phyloP scores from a whole-genome alignment of 2,888 invertebrate species.

The Tetrapedia diversipes region DNA sequence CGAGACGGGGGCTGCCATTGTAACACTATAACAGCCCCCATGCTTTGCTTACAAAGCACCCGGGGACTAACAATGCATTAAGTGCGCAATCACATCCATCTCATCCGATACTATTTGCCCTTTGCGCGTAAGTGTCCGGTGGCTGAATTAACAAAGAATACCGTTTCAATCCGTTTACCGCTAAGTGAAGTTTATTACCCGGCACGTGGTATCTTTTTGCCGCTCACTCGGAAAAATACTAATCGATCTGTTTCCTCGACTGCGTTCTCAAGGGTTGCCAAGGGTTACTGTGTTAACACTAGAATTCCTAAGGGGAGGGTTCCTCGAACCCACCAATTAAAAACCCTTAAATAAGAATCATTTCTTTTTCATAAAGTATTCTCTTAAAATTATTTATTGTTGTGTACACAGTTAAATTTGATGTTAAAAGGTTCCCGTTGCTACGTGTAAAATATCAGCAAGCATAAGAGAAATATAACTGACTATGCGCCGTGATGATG shows the following conservation, averaged over 20 bases:
- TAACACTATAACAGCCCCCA: conserved; percentile 80
- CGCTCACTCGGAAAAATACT: conserved; percentile 5
- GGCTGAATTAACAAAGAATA: conserved; percentile 77
- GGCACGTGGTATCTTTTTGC: conserved; percentile 41
- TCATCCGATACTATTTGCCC: conserved; percentile 83
- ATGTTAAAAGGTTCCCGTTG: no score
- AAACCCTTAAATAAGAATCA: no score
- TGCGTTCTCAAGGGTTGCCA: background rate
- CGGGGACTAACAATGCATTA: conserved; percentile 81
- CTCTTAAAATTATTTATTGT: no score
- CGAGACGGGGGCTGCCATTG: conserved; percentile 73
- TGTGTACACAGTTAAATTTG: no score
- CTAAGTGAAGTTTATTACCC: conserved; percentile 49
- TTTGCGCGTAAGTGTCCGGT: conserved; percentile 79
- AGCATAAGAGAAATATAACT: no score
- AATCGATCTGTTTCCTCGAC: conserved; percentile 37
- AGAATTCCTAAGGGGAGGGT: no score
- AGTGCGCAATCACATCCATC: conserved; percentile 83
- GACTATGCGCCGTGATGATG: no score
- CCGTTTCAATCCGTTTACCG: conserved; percentile 57
- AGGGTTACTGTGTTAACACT: background rate
- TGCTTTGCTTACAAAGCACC: conserved; percentile 81
- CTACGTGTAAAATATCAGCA: no score
- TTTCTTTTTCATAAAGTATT: no score
- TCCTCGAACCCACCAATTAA: no score